Evolutionary conservation across 2,797 vertebrate genomes (phyloP).

Genomic region (Tokudaia muenninki): DNA sequence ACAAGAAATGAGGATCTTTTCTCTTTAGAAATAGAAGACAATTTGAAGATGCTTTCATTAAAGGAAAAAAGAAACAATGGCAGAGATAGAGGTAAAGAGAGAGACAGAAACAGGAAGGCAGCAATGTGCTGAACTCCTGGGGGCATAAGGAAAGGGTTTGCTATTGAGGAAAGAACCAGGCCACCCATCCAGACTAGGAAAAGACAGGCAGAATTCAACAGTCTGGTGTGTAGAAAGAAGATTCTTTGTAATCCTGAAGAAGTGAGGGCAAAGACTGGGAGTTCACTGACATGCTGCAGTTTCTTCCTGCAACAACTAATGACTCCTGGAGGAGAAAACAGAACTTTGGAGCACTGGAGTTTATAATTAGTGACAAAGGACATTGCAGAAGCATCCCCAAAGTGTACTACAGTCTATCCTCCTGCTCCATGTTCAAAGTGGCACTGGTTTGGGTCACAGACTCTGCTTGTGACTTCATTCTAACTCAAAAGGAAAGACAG

Average conservation of each 20-base stretch:
- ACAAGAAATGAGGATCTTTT: background rate
- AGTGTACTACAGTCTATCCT: background rate
- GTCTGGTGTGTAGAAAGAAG: background rate
- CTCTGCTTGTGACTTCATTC: background rate
- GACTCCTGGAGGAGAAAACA: background rate
- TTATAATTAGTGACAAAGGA: background rate
- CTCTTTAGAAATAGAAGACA: background rate
- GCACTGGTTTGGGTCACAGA: too few species aligned
- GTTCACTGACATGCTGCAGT: background rate
- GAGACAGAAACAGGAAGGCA: background rate
- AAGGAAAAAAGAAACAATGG: background rate
- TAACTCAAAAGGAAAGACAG: background rate
- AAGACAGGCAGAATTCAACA: background rate
- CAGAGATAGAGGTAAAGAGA: background rate
- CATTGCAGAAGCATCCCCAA: background rate
- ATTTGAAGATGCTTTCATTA: background rate
- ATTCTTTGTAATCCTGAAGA: background rate
- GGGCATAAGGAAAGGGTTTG: background rate
- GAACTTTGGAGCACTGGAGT: background rate
- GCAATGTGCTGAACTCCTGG: too few species aligned
- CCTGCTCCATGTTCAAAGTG: background rate
- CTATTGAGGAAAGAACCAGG: background rate
- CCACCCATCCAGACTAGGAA: background rate
- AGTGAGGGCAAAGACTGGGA: background rate
- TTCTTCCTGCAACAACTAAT: background rate